Percentiles rank a stretch among this genome's conserved stretches.
Evolutionary conservation across 2,888 invertebrate genomes (phyloP).

Genomic region (Hirudinaria manillensis): DNA sequence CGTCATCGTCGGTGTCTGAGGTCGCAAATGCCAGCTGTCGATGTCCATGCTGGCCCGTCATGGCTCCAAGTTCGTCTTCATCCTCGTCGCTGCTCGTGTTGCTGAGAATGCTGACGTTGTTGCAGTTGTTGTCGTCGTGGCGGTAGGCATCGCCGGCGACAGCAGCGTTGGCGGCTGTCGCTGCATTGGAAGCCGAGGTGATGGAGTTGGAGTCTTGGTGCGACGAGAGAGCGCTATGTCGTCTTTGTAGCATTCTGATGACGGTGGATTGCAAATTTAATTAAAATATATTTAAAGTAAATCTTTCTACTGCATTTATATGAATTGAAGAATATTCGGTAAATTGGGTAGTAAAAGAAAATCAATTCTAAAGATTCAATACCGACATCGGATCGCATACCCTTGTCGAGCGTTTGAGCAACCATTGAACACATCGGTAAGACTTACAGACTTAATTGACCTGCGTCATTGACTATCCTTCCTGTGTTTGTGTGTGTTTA

Average conservation of each 20-base stretch:
- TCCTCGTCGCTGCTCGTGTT: conserved; percentile 6
- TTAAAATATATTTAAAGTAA: no score
- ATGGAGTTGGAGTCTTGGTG: conserved; percentile 4
- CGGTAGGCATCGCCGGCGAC: background rate
- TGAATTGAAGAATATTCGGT: no score
- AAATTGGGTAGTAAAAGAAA: no score
- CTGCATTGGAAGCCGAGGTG: background rate
- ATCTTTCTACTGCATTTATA: no score
- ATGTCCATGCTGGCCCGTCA: background rate
- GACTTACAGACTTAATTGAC: no score
- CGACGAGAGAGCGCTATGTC: background rate
- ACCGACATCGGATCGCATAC: no score
- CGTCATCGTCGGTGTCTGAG: conserved; percentile 20
- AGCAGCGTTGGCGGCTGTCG: background rate
- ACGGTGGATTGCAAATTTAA: no score
- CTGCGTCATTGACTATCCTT: no score
- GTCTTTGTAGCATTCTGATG: conserved; percentile 3
- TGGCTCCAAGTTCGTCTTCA: conserved; percentile 1
- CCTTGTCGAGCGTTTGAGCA: no score
- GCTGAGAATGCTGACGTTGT: background rate
- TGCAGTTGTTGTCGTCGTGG: background rate
- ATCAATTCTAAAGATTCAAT: no score
- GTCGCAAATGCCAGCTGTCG: conserved; percentile 5
- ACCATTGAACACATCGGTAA: no score
- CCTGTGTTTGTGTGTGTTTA: no score